Base-by-base conservation (phyloP, 2,888 invertebrate genomes). In the Maniola hyperantus region DNA sequence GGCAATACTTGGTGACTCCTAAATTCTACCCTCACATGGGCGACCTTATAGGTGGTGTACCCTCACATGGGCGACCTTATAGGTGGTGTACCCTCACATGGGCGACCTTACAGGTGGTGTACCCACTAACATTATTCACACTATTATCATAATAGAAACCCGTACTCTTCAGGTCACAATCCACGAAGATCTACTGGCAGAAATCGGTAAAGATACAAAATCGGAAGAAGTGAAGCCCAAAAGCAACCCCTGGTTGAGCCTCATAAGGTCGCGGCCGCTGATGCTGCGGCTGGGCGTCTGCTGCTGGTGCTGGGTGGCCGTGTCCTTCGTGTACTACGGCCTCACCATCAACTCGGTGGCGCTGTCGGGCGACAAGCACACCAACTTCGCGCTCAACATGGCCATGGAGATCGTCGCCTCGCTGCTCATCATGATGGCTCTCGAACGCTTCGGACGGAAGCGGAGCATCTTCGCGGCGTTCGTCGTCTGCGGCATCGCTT, bases 321-420 rank as follows among this genome's bases (percentile, higher is more conserved):
- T 95, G 73, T 94, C 95, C 0, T 95, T 97, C 77, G 95, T 97
- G 7, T 97, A 96, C 87, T 97, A 96, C 81, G 97, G 97, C 0
- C 88, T 97, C 50, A 96, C 96, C 20, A 90, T 97, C 74, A 96
- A 96, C 87, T 95, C 96, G 0, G 96, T 96, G 6, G 87, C 95
- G 5, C 87, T 97, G 53, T 69, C 74, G 39, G 74, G 75, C 6
- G 72, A 76, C 61, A 73, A 73, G 81, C 95, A 96, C 83, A 83
- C 95, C 33, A 97, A 97, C 87, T 97, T 97, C 79, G 89, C 89
- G 11, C 84, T 91, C 26, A 89, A 87, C 79, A 90, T 91, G 90
- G 77, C 83, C 44, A 89, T 91, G 91, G 91, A 91, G 79, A 76
- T 91, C 39, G 90, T 85, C n/a, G 91, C 91, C 1, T 89, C 89